A percentile compares a stretch with the other conserved stretches of the same genome.
phyloP scores from a whole-genome alignment of 2,113 vertebrate species.

The Leucoraja erinaceus region DNA sequence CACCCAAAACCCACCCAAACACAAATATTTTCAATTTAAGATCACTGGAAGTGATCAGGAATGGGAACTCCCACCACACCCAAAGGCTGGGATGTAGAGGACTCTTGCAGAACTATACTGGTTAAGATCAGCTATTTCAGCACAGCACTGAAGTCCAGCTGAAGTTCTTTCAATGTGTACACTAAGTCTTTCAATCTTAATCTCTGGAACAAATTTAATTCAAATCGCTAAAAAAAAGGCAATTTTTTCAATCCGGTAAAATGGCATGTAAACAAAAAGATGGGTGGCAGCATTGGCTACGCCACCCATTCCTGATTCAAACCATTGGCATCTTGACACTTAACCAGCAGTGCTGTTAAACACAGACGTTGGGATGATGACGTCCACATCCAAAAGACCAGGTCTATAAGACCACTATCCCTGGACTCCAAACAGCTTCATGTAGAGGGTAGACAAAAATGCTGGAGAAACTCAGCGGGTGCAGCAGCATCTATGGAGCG shows the following conservation, averaged over 20 bases:
- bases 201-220: neutral
- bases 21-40: neutral
- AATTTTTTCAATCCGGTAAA: neutral
- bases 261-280: neutral
- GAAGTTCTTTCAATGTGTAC: neutral
- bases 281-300: too few species aligned
- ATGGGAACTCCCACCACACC: neutral
- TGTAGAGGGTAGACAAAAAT: too few species aligned
- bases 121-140: neutral
- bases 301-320: too few species aligned
- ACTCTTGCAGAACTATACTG: neutral
- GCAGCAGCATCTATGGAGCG: too few species aligned
- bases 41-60: neutral
- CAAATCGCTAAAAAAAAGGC: neutral
- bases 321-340: too few species aligned
- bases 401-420: too few species aligned
- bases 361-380: too few species aligned
- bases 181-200: neutral
- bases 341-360: too few species aligned
- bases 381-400: too few species aligned
- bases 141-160: neutral
- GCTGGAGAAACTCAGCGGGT: too few species aligned
- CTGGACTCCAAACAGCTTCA: too few species aligned
- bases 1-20: neutral
- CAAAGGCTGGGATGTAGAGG: neutral